Base-by-base conservation (phyloP, 1,140 invertebrate species). In the Amphibalanus amphitrite region DNA sequence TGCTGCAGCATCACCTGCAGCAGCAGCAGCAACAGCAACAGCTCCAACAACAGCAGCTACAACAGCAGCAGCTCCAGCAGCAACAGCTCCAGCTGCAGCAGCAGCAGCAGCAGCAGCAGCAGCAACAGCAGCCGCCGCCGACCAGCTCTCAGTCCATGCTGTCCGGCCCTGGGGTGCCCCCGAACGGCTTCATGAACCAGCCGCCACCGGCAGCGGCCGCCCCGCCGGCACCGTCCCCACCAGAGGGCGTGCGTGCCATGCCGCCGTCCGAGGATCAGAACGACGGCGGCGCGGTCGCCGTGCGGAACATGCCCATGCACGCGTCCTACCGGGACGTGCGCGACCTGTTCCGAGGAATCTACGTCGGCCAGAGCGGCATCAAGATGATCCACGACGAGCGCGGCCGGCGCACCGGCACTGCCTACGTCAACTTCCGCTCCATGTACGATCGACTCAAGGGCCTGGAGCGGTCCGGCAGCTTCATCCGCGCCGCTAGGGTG, bases 361-460 rank as follows among this genome's bases (percentile, higher is more conserved):
- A 86, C 75, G 91, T 95, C 59, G 85, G 87, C 17, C 88, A 88
- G 73, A 88, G 89, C 77, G 90, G 91, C 3, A 85, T 95, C 38
- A 93, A 93, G 79, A 83, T 95, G 75, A 87, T 92, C 15, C 90
- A 88, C 77, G 89, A 93, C 75, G 84, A 86, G 23, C 84, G 87
- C 74, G 92, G 92, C 0, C 85, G 87, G 29, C 84, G 89, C 15
- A 89, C 87, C 0, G 91, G 92, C 0, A 86, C 88, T 28, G 90
- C 88, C 17, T 92, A 86, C 76, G 85, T 95, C 1, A 85, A 87
- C 74, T 94, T 95, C 77, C 83, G 82, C 8, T 72, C 77, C 81
- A 0, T 85, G 85, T n/a, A 74, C 8, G 86, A 86, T 65, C 89
- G 89, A 71, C 83, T 87, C 33, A 82, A 88, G 67, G 91, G 90